Base-by-base conservation (phyloP, 2,797 vertebrate genomes). In the Heterohyrax brucei region DNA sequence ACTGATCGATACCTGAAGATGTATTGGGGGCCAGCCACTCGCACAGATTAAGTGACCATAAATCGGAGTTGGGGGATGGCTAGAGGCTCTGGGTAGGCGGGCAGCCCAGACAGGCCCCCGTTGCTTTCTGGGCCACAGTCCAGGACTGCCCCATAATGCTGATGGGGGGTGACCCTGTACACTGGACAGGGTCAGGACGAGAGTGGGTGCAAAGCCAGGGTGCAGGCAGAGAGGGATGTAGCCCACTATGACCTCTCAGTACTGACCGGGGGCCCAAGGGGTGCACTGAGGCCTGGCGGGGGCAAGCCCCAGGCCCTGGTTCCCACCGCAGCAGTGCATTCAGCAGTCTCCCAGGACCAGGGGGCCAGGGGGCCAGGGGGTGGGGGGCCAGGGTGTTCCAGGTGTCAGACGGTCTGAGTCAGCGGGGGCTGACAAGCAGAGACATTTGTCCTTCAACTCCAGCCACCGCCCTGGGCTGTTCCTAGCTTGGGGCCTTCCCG, bases 1-100 rank as follows among this genome's bases (percentile, higher is more conserved):
- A 59, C 98, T 99, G 99, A 99, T 99, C 99, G 99, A 99, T 99
- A 99, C 98, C 78, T 93, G 98, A 98, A 98, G 98, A 98, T 98
- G 97, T 97, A 98, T 98, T 97, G 98, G 99, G 98, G 98, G 97
- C 98, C 98, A 98, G 98, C 99, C 97, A 95, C 98, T 98, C 97
- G 83, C 95, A 96, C 94, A 98, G 98, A 98, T 99, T 99, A 99
- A 99, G 99, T 99, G 99, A 98, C 98, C 98, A 97, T 99, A 99
- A 99, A 99, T 99, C 94, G 86, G 96, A 93, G 70, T 50, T 50
- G 56, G 94, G 53, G 94, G 95, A 28, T 0, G 0, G 79, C 95
- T 92, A 89, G 96, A 62, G 56, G 79, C 96, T 96, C 95, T 85
- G 61, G 89, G 83, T 84, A 2, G 84, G 76, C 68, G 6, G 64